Evolutionary conservation across 2,888 invertebrate species (phyloP).

Genomic region (Aethes cnicana): DNA sequence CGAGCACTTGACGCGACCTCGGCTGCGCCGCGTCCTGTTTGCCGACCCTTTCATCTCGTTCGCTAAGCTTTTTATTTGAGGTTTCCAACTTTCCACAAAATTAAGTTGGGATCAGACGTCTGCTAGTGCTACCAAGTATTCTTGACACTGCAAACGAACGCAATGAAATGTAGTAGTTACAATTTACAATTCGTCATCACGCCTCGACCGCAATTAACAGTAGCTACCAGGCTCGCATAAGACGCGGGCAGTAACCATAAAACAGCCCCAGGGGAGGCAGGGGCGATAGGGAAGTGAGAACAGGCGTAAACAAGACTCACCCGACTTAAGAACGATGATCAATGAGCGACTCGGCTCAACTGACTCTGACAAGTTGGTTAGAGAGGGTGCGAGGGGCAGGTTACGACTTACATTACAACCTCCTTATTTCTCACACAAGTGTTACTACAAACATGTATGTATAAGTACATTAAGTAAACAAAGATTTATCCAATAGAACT

Average conservation of each 20-base stretch:
- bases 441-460: too few species aligned
- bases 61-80: constrained; percentile 9
- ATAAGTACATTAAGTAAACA: too few species aligned
- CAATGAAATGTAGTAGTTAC: neutral
- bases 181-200: constrained; percentile 39
- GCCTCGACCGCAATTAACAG: constrained; percentile 49
- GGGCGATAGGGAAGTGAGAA: constrained; percentile 19
- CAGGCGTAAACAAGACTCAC: constrained; percentile 30
- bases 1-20: constrained; percentile 25
- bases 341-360: constrained; percentile 13
- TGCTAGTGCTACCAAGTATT: neutral
- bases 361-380: constrained; percentile 26
- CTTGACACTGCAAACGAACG: neutral
- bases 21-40: constrained; percentile 19
- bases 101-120: constrained; percentile 1
- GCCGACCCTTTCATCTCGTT: constrained; percentile 15
- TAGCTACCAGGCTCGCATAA: constrained; percentile 32
- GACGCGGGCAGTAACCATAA: constrained; percentile 47
- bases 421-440: too few species aligned
- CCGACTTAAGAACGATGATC: constrained; percentile 23
- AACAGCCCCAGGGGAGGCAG: constrained; percentile 41
- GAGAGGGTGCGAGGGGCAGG: neutral
- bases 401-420: neutral
- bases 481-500: too few species aligned
- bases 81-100: neutral